These are phyloP conservation scores for Cerceris rybyensis DNA, from an alignment of 2,888 invertebrate genomes.

Conservation along the genomic window DNA sequence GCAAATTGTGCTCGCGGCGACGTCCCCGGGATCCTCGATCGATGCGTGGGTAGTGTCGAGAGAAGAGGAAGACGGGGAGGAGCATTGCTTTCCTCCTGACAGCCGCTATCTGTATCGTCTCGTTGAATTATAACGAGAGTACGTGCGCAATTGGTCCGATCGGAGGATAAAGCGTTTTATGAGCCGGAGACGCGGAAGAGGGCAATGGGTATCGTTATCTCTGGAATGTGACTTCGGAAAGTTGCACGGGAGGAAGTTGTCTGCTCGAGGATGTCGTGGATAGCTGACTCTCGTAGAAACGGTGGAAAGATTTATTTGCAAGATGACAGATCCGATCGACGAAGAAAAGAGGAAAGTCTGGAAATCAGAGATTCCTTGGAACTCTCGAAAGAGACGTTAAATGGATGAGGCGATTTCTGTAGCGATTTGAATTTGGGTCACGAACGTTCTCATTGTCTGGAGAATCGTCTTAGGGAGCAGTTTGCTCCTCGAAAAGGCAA, in stretches of 20 bases:
- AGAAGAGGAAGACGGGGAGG: constrained; percentile 24
- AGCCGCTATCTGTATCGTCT: constrained; percentile 36
- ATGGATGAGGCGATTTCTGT: constrained; percentile 37
- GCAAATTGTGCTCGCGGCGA: constrained; percentile 71
- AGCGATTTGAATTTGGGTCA: constrained; percentile 63
- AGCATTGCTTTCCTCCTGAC: constrained; percentile 40
- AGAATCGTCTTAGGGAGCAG: constrained; percentile 63
- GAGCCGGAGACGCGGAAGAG: background rate
- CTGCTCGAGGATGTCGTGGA: too few relatives aligned
- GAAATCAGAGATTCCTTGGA: background rate
- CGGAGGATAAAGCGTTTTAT: background rate
- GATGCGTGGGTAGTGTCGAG: constrained; percentile 46
- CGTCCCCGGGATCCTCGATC: constrained; percentile 43
- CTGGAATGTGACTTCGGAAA: constrained; percentile 22
- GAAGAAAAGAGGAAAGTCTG: background rate
- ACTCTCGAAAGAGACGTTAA: constrained; percentile 27
- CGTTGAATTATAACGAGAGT: constrained; percentile 44
- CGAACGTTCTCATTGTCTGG: constrained; percentile 60
- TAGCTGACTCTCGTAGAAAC: too few relatives aligned
- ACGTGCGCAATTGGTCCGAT: constrained; percentile 48
- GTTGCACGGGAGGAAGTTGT: background rate
- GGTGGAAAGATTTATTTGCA: background rate
- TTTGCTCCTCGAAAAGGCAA: constrained; percentile 55
- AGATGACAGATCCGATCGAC: background rate
- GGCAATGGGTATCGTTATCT: constrained; percentile 26